Evolutionary conservation across 2,113 vertebrate species (phyloP), one percentile per base, ranked within the genome.

Genomic region (Antennarius striatus): DNA sequence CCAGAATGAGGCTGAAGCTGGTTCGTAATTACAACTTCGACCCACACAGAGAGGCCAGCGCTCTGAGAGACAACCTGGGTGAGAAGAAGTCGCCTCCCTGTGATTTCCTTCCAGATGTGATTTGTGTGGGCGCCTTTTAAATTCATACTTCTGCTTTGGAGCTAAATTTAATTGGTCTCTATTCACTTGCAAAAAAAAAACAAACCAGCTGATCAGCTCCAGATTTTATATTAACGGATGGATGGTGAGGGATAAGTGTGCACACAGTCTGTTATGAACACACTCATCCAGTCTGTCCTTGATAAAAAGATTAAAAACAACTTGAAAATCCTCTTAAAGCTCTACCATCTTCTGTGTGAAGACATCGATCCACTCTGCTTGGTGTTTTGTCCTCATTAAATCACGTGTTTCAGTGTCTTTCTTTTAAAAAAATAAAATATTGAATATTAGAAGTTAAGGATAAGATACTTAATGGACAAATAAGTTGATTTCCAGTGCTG

Each of bases 41-140:
- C 75, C 91, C 86, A 15, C 96, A 98, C 67, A 82, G 88, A 61
- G 96, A 99, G 63, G 96, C 97, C 84, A 98, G 97, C 62, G 96
- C 95, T 60, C 92, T 98, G 68, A 93, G 97, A 81, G 97, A 98
- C 91, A 98, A 99, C 83, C 90, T 98, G 56, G 97, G 97, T 98
- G 82, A 94, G 90, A 69, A 4, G 0, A 4, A 42, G 1, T 3
- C 22, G 11, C 50, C 30, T 42, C 51, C 8, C 10, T 40, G 10
- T 36, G 39, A 13, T 51, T 52, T 3, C n/a, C 16, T 17, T 8
- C 30, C 3, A 3, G 39, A 40, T 40, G 22, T 1, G 6, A 7
- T 40, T 7, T 40, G 39, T 40, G 39, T 40, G 39, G 10, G 22
- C 22, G 22, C 22, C 22, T 22, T 22, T 22, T 7, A 40, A 40